These are phyloP conservation scores for Cebidichthys violaceus DNA, from an alignment of 2,113 vertebrate species.

Conservation along the genomic window DNA sequence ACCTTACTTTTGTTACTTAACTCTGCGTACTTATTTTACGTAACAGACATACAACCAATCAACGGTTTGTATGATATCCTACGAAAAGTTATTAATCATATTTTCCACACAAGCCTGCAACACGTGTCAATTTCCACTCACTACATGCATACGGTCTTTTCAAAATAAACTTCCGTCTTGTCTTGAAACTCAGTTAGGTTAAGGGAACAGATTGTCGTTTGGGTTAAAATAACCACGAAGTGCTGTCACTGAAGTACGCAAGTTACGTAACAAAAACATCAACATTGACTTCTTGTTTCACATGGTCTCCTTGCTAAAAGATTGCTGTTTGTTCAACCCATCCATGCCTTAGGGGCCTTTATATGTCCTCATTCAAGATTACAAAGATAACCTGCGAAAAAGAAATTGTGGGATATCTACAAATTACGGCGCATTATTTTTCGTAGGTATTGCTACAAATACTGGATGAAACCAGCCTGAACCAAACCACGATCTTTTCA, in stretches of 20 bases:
- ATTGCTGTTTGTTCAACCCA: too few relatives aligned
- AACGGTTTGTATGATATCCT: too few relatives aligned
- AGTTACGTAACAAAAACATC: background rate
- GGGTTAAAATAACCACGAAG: background rate
- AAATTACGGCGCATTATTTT: background rate
- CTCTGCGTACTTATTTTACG: too few relatives aligned
- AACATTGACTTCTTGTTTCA: background rate
- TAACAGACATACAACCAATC: too few relatives aligned
- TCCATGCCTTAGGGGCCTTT: background rate
- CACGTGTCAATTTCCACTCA: background rate
- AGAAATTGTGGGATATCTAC: background rate
- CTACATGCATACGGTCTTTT: too few relatives aligned
- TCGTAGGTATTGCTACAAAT: background rate
- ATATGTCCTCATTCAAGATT: background rate
- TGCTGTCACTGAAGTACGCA: too few relatives aligned
- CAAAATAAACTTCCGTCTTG: too few relatives aligned
- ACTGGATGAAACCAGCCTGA: background rate
- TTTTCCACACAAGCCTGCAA: background rate
- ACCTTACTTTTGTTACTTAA: background rate
- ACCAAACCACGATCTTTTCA: background rate
- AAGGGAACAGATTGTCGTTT: background rate
- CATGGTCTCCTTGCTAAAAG: background rate
- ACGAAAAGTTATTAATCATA: too few relatives aligned
- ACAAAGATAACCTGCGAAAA: background rate
- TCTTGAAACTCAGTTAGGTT: background rate